phyloP scores from a whole-genome alignment of 2,113 vertebrate genomes.

The Excalfactoria chinensis region DNA sequence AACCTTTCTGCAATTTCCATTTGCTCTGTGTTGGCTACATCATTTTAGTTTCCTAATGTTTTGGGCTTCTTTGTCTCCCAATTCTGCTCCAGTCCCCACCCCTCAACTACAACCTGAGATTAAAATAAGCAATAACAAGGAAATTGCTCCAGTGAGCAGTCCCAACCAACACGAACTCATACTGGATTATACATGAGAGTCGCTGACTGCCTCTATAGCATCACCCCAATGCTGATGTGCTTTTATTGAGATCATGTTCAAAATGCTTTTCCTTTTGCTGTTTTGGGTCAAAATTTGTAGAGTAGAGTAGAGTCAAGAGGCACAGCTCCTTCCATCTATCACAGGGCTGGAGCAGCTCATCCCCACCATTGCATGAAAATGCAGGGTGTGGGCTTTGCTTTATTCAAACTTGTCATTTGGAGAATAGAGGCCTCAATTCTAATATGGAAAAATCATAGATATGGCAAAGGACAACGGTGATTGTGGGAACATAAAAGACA shows the following conservation, averaged over 20 bases:
- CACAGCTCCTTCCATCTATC: background rate
- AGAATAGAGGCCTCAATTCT: background rate
- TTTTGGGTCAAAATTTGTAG: background rate
- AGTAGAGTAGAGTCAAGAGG: background rate
- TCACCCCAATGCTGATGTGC: background rate
- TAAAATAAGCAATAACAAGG: background rate
- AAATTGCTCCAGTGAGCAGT: background rate
- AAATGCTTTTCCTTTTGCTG: background rate
- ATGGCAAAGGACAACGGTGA: background rate
- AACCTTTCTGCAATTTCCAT: conserved; percentile 1
- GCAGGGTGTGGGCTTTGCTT: background rate
- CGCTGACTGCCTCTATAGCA: background rate
- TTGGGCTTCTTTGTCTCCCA: background rate
- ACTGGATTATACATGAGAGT: accelerated
- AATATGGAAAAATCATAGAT: background rate
- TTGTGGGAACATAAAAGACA: background rate
- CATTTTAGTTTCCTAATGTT: background rate
- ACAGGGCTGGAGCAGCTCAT: background rate
- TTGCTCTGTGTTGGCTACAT: background rate
- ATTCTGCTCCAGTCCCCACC: background rate
- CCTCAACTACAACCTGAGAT: background rate
- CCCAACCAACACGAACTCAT: background rate
- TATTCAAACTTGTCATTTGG: background rate
- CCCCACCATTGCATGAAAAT: background rate
- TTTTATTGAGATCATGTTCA: background rate